Conservation (phyloP, 2,888 invertebrate species). For the Macaria notata region DNA sequence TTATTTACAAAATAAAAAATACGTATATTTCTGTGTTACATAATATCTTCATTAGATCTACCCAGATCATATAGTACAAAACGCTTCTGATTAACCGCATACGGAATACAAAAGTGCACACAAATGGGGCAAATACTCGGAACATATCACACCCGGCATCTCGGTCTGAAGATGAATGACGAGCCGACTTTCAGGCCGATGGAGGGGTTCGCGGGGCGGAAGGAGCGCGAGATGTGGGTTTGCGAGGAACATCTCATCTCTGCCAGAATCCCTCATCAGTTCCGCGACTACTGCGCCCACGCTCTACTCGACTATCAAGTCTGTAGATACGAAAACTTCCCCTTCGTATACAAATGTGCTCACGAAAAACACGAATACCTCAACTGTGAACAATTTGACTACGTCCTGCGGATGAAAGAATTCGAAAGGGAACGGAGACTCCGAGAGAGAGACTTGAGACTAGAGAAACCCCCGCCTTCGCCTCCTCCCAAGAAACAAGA, state of each 20-base stretch:
- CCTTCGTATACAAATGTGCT: constrained; percentile 85
- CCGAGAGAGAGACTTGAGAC: constrained; percentile 54
- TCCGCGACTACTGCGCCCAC: constrained; percentile 93
- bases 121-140: constrained; percentile 58
- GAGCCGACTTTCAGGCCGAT: constrained; percentile 85
- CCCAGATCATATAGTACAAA: no score
- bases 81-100: no score
- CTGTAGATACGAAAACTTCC: constrained; percentile 87
- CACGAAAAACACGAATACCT: constrained; percentile 88
- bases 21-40: no score
- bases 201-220: constrained; percentile 87
- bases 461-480: constrained; percentile 28
- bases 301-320: constrained; percentile 83
- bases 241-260: constrained; percentile 88
- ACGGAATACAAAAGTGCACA: no score
- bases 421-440: constrained; percentile 67
- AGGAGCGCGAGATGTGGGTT: constrained; percentile 86
- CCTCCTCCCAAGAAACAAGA: neutral
- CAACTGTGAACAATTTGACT: constrained; percentile 91
- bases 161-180: constrained; percentile 55
- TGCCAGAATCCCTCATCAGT: constrained; percentile 84
- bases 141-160: constrained; percentile 40
- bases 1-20: no score
- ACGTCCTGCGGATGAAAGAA: constrained; percentile 76
- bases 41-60: no score